A percentile compares a stretch with the other conserved stretches of the same genome.
Conservation (phyloP, 2,113 vertebrate genomes). For the Dryoscopus gambensis region DNA sequence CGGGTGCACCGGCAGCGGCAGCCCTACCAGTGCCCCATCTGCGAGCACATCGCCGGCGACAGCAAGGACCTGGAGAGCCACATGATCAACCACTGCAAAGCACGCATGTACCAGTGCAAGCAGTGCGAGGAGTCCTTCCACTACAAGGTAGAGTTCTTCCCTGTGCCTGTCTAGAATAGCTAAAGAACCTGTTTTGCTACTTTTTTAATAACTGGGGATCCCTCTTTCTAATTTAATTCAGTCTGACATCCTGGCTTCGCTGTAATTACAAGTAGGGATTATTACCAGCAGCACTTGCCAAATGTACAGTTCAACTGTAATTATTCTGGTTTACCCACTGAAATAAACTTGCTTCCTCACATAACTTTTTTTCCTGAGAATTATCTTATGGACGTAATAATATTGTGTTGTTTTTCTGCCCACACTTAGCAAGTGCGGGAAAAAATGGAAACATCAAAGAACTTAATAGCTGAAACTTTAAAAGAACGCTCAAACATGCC, state of each 20-base stretch:
- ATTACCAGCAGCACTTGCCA: not conserved
- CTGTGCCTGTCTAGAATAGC: not conserved
- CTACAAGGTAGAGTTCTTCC: slow-evolving; percentile 84
- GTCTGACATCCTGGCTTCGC: not conserved
- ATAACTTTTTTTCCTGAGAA: not conserved
- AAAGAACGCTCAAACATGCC: not conserved
- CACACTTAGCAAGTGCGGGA: not conserved
- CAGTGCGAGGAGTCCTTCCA: slow-evolving; percentile 87
- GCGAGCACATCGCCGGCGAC: slow-evolving; percentile 86
- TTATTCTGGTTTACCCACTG: not conserved
- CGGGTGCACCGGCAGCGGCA: slow-evolving; percentile 89
- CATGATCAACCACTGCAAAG: slow-evolving; percentile 96
- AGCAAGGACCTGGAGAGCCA: slow-evolving; percentile 91
- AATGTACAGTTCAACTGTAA: not conserved
- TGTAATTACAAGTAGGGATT: not conserved
- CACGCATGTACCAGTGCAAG: slow-evolving; percentile 88
- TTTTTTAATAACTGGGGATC: not conserved
- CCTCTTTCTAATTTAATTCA: not conserved
- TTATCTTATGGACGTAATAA: not conserved
- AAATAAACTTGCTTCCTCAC: not conserved
- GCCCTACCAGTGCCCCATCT: slow-evolving; percentile 97
- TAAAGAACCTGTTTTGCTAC: not conserved
- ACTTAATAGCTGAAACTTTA: not conserved
- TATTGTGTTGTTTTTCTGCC: not conserved
- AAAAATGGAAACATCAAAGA: not conserved